These are phyloP conservation scores for Oceanodroma leucorhoa DNA, from an alignment of 2,797 vertebrate genomes.

Conservation along the genomic window DNA sequence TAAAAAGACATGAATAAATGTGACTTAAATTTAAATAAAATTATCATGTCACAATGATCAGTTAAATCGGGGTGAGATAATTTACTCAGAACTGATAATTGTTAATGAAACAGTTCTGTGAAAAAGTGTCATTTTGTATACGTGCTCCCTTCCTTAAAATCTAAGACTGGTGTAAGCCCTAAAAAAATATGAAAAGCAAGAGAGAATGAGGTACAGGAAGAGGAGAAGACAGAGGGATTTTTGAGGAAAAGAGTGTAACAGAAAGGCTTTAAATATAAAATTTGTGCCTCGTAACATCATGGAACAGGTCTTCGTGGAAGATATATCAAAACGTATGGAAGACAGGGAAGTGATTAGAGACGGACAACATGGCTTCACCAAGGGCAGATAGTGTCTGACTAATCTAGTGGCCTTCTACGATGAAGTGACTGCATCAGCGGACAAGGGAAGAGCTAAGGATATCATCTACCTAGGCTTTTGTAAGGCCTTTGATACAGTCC, in stretches of 20 bases:
- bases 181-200: not conserved
- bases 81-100: not conserved
- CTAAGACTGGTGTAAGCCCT: not conserved
- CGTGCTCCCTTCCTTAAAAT: not conserved
- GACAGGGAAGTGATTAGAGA: not conserved
- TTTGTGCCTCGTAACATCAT: not conserved
- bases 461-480: not conserved
- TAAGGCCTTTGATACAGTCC: not conserved
- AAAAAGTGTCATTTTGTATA: not conserved
- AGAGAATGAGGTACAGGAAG: not conserved
- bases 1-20: not conserved
- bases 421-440: not conserved
- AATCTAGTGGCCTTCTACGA: not conserved
- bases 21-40: not conserved
- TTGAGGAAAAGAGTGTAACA: not conserved
- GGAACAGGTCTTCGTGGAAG: not conserved
- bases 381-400: not conserved
- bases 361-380: not conserved
- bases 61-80: not conserved
- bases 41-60: not conserved
- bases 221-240: not conserved
- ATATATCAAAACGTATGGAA: not conserved
- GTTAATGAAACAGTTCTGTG: not conserved
- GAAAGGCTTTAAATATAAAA: not conserved
- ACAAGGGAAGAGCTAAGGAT: not conserved